Evolutionary conservation across 2,113 vertebrate species (phyloP), one percentile per base, ranked within the genome.

Genomic region (Pachyramphus minor): DNA sequence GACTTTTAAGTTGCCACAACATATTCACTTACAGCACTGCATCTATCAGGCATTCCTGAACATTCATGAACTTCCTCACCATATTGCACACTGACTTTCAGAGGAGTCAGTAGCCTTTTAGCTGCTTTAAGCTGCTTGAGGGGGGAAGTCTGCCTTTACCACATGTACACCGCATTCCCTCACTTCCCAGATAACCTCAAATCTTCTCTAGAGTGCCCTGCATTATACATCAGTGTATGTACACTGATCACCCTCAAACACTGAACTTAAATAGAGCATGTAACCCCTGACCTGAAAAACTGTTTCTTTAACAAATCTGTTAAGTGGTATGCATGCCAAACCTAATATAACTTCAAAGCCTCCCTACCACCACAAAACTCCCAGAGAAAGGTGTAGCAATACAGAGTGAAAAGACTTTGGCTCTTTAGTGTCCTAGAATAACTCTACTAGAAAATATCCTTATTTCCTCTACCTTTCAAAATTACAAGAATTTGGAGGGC

Each of bases 181-280:
- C 52, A 30, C 72, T 47, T 77, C 35, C 42, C 69, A 66, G 14
- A 50, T 23, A n/a, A 82, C 15, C 12, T 31, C 25, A 47, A 8
- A 13, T 47, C 68, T 87, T 73, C 28, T 69, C 56, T 37, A 6
- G 27, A 67, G 28, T 30, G 19, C 33, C 33, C n/a, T 60, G 66
- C 31, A 56, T 14, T 56, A 41, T 0, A 0, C 15, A 33, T 9
- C n/a, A n/a, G n/a, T n/a, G n/a, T n/a, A n/a, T n/a, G n/a, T n/a
- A n/a, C 62, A 68, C 44, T 23, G 39, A 56, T 30, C 4, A 7
- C 28, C 42, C 21, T 58, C 62, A 72, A 66, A 8, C 41, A 67
- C 16, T 72, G 30, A 81, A 39, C 21, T 8, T 41, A 31, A 84
- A 71, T 1, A 84, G 16, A 0, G 4, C 10, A 9, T 2, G 9